Evolutionary conservation across 2,113 vertebrate species (phyloP).

Genomic region (Rhinoderma darwinii): DNA sequence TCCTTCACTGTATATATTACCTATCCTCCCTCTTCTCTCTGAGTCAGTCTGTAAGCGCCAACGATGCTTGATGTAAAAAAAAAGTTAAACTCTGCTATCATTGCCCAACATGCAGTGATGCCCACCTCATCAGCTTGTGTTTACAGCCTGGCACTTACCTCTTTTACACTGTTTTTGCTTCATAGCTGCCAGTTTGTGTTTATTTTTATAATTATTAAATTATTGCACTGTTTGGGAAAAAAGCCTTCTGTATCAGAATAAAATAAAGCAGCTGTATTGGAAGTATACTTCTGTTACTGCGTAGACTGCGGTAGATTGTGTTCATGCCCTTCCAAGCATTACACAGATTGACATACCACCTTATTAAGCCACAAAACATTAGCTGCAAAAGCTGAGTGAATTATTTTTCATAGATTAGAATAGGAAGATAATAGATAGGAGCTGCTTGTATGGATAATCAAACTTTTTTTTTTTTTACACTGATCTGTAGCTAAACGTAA

Average conservation of each 20-base stretch:
- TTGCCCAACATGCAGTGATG: not conserved
- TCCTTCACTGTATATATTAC: no score
- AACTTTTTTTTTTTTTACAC: no score
- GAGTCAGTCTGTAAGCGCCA: not conserved
- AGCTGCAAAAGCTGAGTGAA: not conserved
- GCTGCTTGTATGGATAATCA: no score
- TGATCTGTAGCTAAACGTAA: no score
- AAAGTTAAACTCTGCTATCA: not conserved
- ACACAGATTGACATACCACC: not conserved
- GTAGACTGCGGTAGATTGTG: not conserved
- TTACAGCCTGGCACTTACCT: conserved; percentile 1
- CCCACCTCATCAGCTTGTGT: not conserved
- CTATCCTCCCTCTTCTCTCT: not conserved
- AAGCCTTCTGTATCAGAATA: conserved; percentile 40
- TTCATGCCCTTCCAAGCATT: not conserved
- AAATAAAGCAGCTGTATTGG: conserved; percentile 40
- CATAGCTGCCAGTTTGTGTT: conserved; percentile 40
- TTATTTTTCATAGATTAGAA: no score
- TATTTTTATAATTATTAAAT: conserved; percentile 58
- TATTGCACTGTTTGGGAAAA: conserved; percentile 52
- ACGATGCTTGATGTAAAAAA: not conserved
- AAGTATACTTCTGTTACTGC: not conserved
- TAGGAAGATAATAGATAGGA: no score
- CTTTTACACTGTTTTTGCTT: conserved; percentile 61
- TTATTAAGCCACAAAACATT: not conserved